A percentile compares a stretch with the other conserved stretches of the same genome.
phyloP scores from a whole-genome alignment of 2,797 vertebrate genomes.

The Chelidonichthys spinosus region DNA sequence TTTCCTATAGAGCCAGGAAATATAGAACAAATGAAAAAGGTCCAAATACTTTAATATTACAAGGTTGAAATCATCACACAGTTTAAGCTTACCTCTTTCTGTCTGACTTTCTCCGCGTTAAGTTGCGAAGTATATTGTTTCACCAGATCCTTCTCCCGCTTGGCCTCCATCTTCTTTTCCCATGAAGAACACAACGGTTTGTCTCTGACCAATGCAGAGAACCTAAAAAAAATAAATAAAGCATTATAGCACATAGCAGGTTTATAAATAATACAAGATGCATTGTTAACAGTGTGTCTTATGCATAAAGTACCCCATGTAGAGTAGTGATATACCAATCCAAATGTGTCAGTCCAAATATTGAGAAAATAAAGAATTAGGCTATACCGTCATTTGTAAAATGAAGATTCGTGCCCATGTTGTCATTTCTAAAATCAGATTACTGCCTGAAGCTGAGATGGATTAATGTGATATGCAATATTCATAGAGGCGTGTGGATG shows the following conservation, averaged over 20 bases:
- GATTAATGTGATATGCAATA: background rate
- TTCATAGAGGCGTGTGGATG: no score
- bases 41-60: background rate
- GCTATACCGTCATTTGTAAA: background rate
- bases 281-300: no score
- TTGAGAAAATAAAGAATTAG: background rate
- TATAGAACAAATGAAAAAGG: background rate
- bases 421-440: background rate
- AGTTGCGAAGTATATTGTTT: constrained; percentile 85
- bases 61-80: background rate
- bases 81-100: constrained; percentile 84
- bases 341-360: background rate
- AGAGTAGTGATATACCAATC: background rate
- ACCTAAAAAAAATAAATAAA: constrained; percentile 76
- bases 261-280: background rate
- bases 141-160: constrained; percentile 86
- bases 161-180: constrained; percentile 92
- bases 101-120: constrained; percentile 85
- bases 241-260: background rate
- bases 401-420: background rate
- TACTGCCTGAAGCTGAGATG: background rate
- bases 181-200: constrained; percentile 89
- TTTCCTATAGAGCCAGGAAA: constrained; percentile 83
- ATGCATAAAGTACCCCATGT: no score
- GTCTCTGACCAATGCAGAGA: constrained; percentile 91